Evolutionary conservation across 1,140 invertebrate genomes (phyloP), one percentile per base, ranked within the genome.

Genomic region (Drosophila persimilis): DNA sequence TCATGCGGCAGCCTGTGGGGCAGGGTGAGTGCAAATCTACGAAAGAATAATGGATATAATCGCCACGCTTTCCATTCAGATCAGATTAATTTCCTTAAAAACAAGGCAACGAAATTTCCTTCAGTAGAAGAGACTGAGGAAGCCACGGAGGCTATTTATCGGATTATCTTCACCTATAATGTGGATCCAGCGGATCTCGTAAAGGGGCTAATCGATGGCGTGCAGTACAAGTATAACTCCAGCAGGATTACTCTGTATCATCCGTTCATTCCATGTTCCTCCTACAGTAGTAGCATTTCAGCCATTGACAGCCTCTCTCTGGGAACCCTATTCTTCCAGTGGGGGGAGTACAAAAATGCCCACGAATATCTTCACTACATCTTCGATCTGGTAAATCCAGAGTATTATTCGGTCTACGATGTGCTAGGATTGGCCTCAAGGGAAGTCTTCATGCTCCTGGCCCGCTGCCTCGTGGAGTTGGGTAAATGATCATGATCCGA

Each of bases 131-230:
- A 99, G 92, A 92, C 99, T 31, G 95, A 94, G 76, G 7, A 45
- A 2, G 98, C 97, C 6, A 97, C 97, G 8, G 94, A 95, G 39
- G 98, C 97, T 31, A 93, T 95, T 35, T 95, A 97, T 70, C 93
- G 98, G 56, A 93, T 99, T 6, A 98, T 99, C 91, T 97, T 98
- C 85, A 98, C 97, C 2, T 99, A 99, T 92, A 94, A 96, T 63
- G 92, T 99, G 8, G 94, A 97, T 22, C 97, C 98, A 6, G 92
- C 93, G 3, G 95, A 97, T 24, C 93, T 99, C 56, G 96, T 97
- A 0, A 92, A 95, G 41, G 98, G 98, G 9, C 94, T 96, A 65
- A 93, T 99, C 17, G 95, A 96, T 81, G 97, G 97, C 1, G 93
- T 96, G 3, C 93, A 95, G 63, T 96, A 96, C 81, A 95, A 95